Evolutionary conservation across 1,140 invertebrate species (phyloP), one percentile per base, ranked within the genome.

Genomic region (Drosophila pandora): DNA sequence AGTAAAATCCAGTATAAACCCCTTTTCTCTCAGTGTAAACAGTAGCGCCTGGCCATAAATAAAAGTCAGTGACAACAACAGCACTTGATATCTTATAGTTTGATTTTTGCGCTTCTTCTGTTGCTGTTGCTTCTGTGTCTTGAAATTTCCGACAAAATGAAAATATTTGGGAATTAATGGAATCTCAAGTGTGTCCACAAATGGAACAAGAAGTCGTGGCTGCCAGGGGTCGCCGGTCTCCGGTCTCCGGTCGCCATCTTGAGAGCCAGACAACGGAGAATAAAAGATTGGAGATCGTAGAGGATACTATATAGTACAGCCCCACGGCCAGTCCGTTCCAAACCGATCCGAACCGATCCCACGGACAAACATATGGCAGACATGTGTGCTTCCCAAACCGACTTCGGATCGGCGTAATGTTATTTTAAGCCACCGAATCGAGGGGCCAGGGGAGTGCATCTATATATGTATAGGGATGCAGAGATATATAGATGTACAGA

Each of bases 111-210:
- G 39, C 12, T 34, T 9, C 41, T 7, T 0, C 41, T 2, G n/a
- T n/a, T 12, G 10, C 30, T 34, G 30, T 10, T 13, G n/a, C 23
- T 17, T 22, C n/a, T 45, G 39, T 39, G 43, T 50, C 50, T 59
- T 50, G n/a, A 60, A 55, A 56, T 73, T 64, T 59, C 39, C 60
- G 41, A 39, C 49, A 41, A 41, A 70, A 71, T 17, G 17, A 80
- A 84, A 76, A 84, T 85, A 85, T 84, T 84, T 84, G 78, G 62
- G 81, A 85, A 84, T 87, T 87, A 87, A 88, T 87, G 82, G 82
- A 87, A 87, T 82, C 75, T 87, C 82, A 87, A 87, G 82, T 87
- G 82, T 87, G 82, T 87, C 83, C 83, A 87, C 82, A 87, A 87
- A 85, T 85, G 82, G 83, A 85, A 73, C 56, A 54, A 67, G 63